Evolutionary conservation across 1,140 invertebrate genomes (phyloP), one percentile per base, ranked within the genome.

Genomic region (Drosophila micromelanica): DNA sequence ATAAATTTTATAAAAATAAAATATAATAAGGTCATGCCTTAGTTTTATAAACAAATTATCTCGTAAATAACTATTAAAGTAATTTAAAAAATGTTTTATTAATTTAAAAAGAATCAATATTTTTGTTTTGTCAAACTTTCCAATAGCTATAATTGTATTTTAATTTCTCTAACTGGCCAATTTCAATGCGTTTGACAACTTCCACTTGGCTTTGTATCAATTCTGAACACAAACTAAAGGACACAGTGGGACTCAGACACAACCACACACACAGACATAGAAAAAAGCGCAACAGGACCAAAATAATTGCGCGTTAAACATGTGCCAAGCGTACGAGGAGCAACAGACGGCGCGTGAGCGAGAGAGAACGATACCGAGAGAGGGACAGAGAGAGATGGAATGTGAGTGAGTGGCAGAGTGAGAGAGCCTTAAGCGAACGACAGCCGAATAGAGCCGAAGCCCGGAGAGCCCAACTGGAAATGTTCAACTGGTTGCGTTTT

Each of bases 301-400:
- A 84, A 84, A 89, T 89, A 89, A 89, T 89, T 90, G 79, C 84
- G 85, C 84, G 80, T 89, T 89, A 90, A 89, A 89, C 84, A 90
- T 89, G 79, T 89, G 79, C 85, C 84, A 84, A 68, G 45, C 52
- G 42, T 43, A 43, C 65, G 51, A 76, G 48, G 60, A 67, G 82
- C 84, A 73, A 78, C 75, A 78, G 75, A 64, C 75, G 69, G 12
- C 20, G n/a, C 38, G 27, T 13, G 55, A 69, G 9, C 45, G 15
- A 32, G 51, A 35, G 9, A 9, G 43, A 37, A 35, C 42, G 63
- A 59, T 6, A 38, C 38, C 3, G 13, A 12, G 5, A 32, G 43
- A 8, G 20, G 30, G 37, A 27, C 11, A 46, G 23, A 17, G 6
- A 48, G 30, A 57, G 15, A 73, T 48, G n/a, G 12, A 40, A 56